Evolutionary conservation across 2,888 invertebrate species (phyloP), one percentile per base, ranked within the genome.

Genomic region (Pseudococcus longispinus): DNA sequence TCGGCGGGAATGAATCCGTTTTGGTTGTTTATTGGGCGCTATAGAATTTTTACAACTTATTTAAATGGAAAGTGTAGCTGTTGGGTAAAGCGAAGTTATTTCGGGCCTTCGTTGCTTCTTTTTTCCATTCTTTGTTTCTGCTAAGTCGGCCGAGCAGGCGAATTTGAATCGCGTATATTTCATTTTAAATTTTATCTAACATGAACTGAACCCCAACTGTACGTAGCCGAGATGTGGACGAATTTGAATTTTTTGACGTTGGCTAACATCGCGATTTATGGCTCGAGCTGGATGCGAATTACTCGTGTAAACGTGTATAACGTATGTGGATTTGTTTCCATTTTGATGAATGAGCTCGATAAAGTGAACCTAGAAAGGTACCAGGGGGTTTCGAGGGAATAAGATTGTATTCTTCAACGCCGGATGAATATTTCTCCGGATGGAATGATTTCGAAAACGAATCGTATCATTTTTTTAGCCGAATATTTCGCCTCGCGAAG

Each of bases 31-130:
- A 80, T 80, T 80, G 77, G 77, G 77, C 37, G 77, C 77, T 80
- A 80, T 80, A 80, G 77, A 80, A 80, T 80, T 80, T 80, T 80
- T 80, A 80, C 77, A 80, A 80, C 77, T 80, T 80, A 80, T 80
- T 80, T 80, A 80, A 80, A 80, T 80, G 77, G 77, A 80, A 80
- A 80, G 77, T 80, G 77, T 42, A 20, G 77, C 32, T 32, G 74
- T 18, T 74, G 74, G 74, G 74, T 32, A 32, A 32, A 32, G 74
- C 60, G 32, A 74, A 74, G 74, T 74, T 74, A 74, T 74, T 74
- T 80, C 42, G 20, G 26, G 77, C 1, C 37, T 37, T 26, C 32
- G 32, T 11, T 74, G 1, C 11, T 74, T 74, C 37, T 80, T 42
- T 42, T 32, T 42, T 20, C n/a, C 42, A 11, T 20, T 42, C 29